Evolutionary conservation across 2,113 vertebrate species (phyloP).

Genomic region (Strix aluco): DNA sequence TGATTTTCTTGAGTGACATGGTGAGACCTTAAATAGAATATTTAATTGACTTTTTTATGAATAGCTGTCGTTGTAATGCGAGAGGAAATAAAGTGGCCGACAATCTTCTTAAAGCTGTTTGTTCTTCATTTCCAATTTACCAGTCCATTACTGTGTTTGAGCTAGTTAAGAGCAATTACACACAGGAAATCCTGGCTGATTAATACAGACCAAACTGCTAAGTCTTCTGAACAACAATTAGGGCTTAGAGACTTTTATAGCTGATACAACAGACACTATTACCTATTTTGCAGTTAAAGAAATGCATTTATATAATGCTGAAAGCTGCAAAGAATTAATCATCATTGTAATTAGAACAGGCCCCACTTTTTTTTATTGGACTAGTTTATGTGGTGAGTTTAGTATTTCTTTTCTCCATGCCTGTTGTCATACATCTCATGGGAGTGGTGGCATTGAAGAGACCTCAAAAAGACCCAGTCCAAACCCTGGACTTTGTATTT

Average conservation of each 20-base stretch:
- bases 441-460: background rate
- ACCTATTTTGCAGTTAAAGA: background rate
- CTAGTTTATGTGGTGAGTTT: background rate
- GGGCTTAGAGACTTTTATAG: background rate
- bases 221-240: background rate
- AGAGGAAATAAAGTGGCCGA: background rate
- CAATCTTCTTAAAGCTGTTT: background rate
- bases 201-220: background rate
- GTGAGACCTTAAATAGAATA: background rate
- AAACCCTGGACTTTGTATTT: background rate
- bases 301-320: background rate
- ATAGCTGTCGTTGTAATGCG: background rate
- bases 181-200: background rate
- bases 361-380: background rate
- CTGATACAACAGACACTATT: background rate
- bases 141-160: background rate
- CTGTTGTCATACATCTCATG: background rate
- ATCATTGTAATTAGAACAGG: background rate
- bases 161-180: slow-evolving; percentile 15
- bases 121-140: slow-evolving; percentile 18
- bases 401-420: background rate
- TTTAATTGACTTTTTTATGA: slow-evolving; percentile 10
- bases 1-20: background rate
- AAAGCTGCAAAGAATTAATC: slow-evolving; percentile 23
- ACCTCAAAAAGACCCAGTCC: background rate